Base-by-base conservation (phyloP, 2,888 invertebrate species). In the Melanostoma scalare region DNA sequence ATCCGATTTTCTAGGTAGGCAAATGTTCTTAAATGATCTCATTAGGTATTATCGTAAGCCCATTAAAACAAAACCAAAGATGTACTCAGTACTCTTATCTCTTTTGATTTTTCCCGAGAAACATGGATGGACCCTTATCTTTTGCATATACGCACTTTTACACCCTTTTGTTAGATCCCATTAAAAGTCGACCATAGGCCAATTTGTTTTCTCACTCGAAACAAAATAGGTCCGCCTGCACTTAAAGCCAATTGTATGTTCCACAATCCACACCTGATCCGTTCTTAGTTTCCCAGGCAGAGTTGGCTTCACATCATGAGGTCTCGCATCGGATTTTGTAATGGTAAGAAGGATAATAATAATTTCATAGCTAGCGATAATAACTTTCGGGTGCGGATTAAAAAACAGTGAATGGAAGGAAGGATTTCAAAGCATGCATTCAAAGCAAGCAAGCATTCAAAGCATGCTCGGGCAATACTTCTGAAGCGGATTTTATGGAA, bases 1-100 rank as follows among this genome's bases (percentile, higher is more conserved):
- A 53, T 94, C 96, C 35, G 96, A 96, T 90, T 95, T 96, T 90
- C 93, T 96, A 89, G 96, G 96, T 96, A 92, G 93, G 94, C 92
- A 31, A 48, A 20, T 31, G 20, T 38, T 9, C 42, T 2, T 38
- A 67, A 79, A 80, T 85, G 75, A 85, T 85, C 85, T 80, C 85
- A 85, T 85, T 85, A 85, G 68, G 85, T 76, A 72, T 85, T 85
- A 69, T 80, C 68, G n/a, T 85, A 85, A 85, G 60, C 67, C 69
- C 75, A 84, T 84, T 84, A 84, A 75, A 79, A 84, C 69, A 84
- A 84, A 53, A 42, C 58, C 38, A 35, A 20, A 44, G 71, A 44
- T 61, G 44, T 56, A 40, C 40, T 30, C 44, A 50, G 20, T 36
- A 35, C 5, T 4, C 6, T 8, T 6, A 6, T 31, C 44, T 8